Percentiles rank a stretch among this genome's conserved stretches.
phyloP scores from a whole-genome alignment of 2,113 vertebrate genomes.

The Siphamia tubifer region DNA sequence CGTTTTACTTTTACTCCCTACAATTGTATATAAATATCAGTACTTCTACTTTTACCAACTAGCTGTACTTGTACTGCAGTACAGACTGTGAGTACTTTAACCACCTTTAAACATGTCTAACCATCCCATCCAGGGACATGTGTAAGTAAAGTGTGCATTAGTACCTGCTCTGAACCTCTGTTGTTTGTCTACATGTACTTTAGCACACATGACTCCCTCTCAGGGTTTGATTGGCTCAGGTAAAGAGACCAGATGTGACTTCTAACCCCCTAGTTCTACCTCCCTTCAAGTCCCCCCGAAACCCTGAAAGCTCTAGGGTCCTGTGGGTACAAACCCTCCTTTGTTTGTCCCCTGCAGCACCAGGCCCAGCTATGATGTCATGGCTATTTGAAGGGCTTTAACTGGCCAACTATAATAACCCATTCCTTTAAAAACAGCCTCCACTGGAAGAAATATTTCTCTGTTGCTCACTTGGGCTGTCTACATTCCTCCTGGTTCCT shows the following conservation, averaged over 20 bases:
- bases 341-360: slow-evolving; percentile 77
- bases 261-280: slow-evolving; percentile 61
- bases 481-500: slow-evolving; percentile 75
- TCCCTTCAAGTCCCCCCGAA: slow-evolving; percentile 57
- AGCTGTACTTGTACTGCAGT: no score
- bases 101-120: neutral
- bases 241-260: slow-evolving; percentile 78
- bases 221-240: slow-evolving; percentile 67
- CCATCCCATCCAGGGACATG: neutral
- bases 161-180: neutral
- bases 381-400: slow-evolving; percentile 78
- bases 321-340: slow-evolving; percentile 76
- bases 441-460: slow-evolving; percentile 78
- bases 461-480: slow-evolving; percentile 74
- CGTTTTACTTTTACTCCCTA: no score
- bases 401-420: slow-evolving; percentile 82
- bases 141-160: neutral
- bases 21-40: no score
- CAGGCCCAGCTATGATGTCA: slow-evolving; percentile 77
- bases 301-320: slow-evolving; percentile 65
- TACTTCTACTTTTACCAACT: no score
- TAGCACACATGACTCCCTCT: slow-evolving; percentile 59
- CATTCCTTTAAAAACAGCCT: slow-evolving; percentile 78
- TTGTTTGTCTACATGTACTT: slow-evolving; percentile 33
- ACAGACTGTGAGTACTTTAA: no score